phyloP scores from a whole-genome alignment of 2,797 vertebrate species.

The Ciconia nigra region DNA sequence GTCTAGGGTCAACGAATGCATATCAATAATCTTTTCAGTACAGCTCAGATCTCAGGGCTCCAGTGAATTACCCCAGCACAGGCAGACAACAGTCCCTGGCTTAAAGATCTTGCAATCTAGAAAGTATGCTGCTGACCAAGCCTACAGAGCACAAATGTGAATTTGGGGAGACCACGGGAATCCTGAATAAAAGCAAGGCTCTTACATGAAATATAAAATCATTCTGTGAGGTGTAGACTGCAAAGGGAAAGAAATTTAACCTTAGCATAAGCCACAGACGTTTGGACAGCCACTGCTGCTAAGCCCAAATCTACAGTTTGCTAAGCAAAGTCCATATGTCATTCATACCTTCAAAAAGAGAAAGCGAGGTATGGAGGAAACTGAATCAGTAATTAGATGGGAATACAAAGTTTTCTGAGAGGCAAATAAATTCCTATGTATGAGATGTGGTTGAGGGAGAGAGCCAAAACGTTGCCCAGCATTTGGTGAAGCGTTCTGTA shows the following conservation, averaged over 20 bases:
- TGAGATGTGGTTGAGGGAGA: not conserved
- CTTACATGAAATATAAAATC: not conserved
- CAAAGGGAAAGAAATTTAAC: not conserved
- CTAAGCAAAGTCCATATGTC: not conserved
- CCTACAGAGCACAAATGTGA: not conserved
- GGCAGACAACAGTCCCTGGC: not conserved
- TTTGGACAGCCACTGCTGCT: not conserved
- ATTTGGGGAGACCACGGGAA: not conserved
- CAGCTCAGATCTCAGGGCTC: not conserved
- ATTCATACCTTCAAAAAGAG: not conserved
- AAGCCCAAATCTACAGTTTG: not conserved
- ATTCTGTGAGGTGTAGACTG: not conserved
- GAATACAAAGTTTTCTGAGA: conserved; percentile 9
- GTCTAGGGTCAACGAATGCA: not conserved
- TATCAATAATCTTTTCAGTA: not conserved
- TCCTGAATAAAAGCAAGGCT: not conserved
- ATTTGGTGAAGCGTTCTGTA: not conserved
- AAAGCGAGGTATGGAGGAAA: conserved; percentile 6
- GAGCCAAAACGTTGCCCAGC: not conserved
- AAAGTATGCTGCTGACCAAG: not conserved
- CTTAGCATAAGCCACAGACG: not conserved
- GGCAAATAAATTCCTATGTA: not conserved
- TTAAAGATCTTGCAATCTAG: not conserved
- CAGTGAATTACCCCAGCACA: not conserved
- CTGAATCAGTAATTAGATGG: not conserved